A percentile compares a stretch with the other conserved stretches of the same genome.
Conservation (phyloP, 2,797 vertebrate species). For the Clarias laeviceps region DNA sequence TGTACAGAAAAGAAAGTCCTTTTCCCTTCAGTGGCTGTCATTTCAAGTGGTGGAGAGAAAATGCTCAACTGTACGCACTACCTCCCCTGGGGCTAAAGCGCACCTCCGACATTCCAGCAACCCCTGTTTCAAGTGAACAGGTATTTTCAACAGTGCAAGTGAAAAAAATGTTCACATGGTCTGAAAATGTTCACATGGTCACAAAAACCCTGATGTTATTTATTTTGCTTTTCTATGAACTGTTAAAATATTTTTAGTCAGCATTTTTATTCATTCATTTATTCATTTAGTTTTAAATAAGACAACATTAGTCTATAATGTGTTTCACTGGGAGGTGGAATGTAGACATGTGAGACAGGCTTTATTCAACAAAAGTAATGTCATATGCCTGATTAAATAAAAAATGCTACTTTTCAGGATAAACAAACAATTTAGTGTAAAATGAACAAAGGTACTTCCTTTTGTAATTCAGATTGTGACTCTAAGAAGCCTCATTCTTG, state of each 20-base stretch:
- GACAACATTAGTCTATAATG: background rate
- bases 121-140: background rate
- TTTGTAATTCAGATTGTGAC: background rate
- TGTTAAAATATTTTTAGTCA: background rate
- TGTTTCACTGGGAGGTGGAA: too few species aligned
- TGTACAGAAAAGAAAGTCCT: conserved; percentile 19
- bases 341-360: background rate
- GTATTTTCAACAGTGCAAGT: background rate
- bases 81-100: conserved; percentile 1
- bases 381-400: background rate
- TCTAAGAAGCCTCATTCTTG: background rate
- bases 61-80: background rate
- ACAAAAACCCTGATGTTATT: background rate
- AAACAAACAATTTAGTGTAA: background rate
- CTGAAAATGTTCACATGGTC: background rate
- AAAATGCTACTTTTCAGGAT: background rate
- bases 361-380: background rate
- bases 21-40: conserved; percentile 3
- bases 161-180: background rate
- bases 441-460: background rate
- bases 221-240: background rate
- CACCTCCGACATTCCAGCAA: background rate
- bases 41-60: conserved; percentile 4
- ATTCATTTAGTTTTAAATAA: background rate
- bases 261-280: background rate